These are phyloP conservation scores for Charina bottae DNA, from an alignment of 2,113 vertebrate species.

Conservation along the genomic window DNA sequence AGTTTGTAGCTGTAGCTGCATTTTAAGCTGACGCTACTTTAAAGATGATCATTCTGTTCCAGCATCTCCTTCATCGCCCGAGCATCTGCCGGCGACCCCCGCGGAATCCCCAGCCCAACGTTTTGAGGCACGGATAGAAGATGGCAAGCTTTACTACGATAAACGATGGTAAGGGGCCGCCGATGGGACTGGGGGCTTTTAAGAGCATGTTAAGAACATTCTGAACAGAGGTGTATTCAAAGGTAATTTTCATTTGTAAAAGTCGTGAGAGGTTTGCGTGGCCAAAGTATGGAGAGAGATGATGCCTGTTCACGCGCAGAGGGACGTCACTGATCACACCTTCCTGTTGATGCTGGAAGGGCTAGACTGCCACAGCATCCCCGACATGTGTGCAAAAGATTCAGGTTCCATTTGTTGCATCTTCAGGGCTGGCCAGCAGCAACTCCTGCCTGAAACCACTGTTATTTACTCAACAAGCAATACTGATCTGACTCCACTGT, in stretches of 20 bases:
- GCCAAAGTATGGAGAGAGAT: background rate
- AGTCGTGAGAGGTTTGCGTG: background rate
- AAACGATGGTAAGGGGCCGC: conserved; percentile 89
- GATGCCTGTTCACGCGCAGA: background rate
- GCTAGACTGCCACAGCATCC: too few species aligned
- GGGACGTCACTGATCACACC: background rate
- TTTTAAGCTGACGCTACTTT: background rate
- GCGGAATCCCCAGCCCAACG: conserved; percentile 89
- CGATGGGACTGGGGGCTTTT: background rate
- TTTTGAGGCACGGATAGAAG: conserved; percentile 95
- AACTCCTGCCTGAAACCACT: too few species aligned
- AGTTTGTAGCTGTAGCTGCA: background rate
- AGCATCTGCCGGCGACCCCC: conserved; percentile 88
- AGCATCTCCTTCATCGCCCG: conserved; percentile 94
- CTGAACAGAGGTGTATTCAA: background rate
- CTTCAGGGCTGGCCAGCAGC: too few species aligned
- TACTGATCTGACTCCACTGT: too few species aligned
- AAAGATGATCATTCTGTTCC: conserved; percentile 24
- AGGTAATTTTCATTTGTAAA: background rate
- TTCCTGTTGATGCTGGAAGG: too few species aligned
- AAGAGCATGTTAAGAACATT: background rate
- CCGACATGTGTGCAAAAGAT: too few species aligned
- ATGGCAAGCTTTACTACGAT: conserved; percentile 97
- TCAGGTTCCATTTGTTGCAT: too few species aligned
- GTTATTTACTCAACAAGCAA: too few species aligned